Conservation (phyloP, 2,113 vertebrate species). For the Siphamia tubifer region DNA sequence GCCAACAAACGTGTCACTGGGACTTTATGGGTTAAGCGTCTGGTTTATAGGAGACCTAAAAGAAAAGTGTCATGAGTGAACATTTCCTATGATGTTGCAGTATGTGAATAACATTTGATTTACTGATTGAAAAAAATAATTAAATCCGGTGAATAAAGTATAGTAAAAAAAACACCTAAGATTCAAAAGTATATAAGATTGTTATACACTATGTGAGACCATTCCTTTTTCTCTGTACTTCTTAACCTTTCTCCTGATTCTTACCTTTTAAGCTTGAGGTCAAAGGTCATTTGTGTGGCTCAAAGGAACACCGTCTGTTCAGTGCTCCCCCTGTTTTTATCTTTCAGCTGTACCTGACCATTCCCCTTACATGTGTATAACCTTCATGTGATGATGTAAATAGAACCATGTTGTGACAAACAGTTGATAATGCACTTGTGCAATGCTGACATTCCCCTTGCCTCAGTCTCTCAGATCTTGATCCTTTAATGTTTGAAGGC, state of each 20-base stretch:
- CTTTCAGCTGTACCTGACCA: background rate
- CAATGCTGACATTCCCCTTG: conserved; percentile 27
- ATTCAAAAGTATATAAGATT: background rate
- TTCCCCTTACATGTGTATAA: background rate
- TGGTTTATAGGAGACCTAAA: too few relatives aligned
- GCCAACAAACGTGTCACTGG: too few relatives aligned
- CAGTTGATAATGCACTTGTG: background rate
- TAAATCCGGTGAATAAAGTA: background rate
- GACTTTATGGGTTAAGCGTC: too few relatives aligned
- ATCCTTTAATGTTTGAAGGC: conserved; percentile 54
- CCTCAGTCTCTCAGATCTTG: conserved; percentile 30
- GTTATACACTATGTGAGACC: background rate
- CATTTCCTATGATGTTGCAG: too few relatives aligned
- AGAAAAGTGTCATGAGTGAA: too few relatives aligned
- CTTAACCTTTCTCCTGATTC: background rate
- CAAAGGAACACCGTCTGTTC: background rate
- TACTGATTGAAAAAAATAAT: too few relatives aligned
- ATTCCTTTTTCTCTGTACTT: background rate
- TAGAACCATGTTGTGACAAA: background rate
- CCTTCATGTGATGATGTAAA: background rate
- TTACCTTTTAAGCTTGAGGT: background rate
- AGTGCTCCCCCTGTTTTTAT: background rate
- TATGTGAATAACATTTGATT: too few relatives aligned
- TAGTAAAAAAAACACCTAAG: background rate
- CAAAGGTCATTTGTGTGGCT: background rate